Evolutionary conservation across 2,888 invertebrate species (phyloP).

Genomic region (Agrochola litura): DNA sequence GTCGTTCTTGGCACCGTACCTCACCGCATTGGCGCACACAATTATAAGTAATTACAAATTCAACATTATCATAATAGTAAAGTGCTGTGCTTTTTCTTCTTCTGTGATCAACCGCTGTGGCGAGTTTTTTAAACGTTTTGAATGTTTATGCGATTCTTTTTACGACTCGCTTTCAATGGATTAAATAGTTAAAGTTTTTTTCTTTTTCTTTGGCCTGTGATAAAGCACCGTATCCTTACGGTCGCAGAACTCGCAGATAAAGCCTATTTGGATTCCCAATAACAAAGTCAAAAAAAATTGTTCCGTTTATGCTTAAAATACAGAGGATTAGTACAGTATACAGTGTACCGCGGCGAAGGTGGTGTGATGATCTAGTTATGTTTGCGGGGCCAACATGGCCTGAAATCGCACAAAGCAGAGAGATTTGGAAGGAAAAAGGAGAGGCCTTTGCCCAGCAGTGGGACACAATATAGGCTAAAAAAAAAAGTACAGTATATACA

Average conservation of each 20-base stretch:
- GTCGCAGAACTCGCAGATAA: too few species aligned
- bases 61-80: constrained; percentile 71
- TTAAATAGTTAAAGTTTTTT: not conserved
- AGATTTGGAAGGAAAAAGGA: too few species aligned
- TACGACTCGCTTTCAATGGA: constrained; percentile 31
- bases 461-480: too few species aligned
- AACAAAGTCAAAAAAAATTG: not conserved
- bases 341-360: too few species aligned
- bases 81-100: constrained; percentile 54
- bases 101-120: constrained; percentile 43
- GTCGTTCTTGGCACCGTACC: constrained; percentile 55
- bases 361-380: too few species aligned
- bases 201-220: not conserved
- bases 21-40: constrained; percentile 52
- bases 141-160: constrained; percentile 27
- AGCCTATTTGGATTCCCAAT: not conserved
- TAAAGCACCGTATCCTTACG: not conserved
- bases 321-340: too few species aligned
- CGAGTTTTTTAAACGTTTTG: constrained; percentile 34
- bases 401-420: too few species aligned
- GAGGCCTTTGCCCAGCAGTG: too few species aligned
- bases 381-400: too few species aligned
- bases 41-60: constrained; percentile 72
- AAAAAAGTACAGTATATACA: too few species aligned
- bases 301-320: not conserved